Evolutionary conservation across 53 echinoderm and acorn worm species (phyloP).

Genomic region (Arbacia lixula): DNA sequence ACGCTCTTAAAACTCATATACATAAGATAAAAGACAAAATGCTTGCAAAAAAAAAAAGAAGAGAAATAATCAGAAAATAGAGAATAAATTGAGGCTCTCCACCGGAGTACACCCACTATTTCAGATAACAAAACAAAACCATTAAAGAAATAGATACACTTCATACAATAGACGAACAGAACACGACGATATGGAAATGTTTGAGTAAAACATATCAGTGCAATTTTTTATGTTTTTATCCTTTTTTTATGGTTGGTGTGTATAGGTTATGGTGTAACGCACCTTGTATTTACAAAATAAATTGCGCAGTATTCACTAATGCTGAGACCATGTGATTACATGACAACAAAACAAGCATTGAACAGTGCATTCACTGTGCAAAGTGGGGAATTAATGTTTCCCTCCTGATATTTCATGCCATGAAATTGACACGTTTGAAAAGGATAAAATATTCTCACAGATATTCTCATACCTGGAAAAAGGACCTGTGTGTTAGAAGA

Average conservation of each 20-base stretch:
- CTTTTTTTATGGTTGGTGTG: not conserved
- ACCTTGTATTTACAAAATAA: constrained; percentile 26
- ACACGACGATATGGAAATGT: constrained; percentile 48
- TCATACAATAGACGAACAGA: not conserved
- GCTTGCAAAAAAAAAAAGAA: not conserved
- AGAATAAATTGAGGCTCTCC: no score
- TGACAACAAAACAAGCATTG: no score
- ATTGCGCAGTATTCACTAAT: constrained; percentile 17
- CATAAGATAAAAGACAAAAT: constrained; percentile 19
- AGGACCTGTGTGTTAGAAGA: no score
- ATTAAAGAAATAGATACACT: constrained; percentile 15
- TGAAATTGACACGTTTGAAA: no score
- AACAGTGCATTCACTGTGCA: no score
- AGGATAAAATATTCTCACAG: no score
- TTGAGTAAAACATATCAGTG: constrained; percentile 8
- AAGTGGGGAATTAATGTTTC: no score
- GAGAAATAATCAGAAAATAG: constrained; percentile 20
- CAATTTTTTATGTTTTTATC: not conserved
- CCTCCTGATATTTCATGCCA: no score
- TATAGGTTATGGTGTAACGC: constrained; percentile 1
- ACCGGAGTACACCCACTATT: no score
- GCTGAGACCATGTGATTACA: not conserved
- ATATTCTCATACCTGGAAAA: no score
- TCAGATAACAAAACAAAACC: constrained; percentile 47
- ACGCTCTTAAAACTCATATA: constrained; percentile 34